Percentiles rank a stretch among this genome's conserved stretches.
Conservation (phyloP, 92 coral and sea anemone genomes). For the Plumapathes pennacea region DNA sequence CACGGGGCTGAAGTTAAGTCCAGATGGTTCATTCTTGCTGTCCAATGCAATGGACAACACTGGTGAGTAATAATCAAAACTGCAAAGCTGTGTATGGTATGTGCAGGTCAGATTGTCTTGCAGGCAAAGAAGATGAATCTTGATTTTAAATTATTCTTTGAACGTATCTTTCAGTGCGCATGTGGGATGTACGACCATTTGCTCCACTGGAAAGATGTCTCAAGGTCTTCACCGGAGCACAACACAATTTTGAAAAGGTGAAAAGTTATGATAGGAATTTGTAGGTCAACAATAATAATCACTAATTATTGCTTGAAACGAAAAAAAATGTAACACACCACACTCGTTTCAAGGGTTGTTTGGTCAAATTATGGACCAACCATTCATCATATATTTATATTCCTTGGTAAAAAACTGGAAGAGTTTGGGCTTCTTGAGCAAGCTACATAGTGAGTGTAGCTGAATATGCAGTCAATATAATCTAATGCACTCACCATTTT, state of each 20-base stretch:
- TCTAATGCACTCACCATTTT: too few relatives aligned
- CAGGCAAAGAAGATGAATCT: too few relatives aligned
- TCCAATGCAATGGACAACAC: conserved; percentile 98
- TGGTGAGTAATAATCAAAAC: conserved; percentile 46
- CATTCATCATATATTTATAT: too few relatives aligned
- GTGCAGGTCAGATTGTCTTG: too few relatives aligned
- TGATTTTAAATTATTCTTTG: neutral
- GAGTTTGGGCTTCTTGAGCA: too few relatives aligned
- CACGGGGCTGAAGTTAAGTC: conserved; percentile 87
- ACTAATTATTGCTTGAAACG: too few relatives aligned
- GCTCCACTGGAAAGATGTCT: conserved; percentile 97
- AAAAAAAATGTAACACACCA: too few relatives aligned
- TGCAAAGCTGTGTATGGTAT: neutral
- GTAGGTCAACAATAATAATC: too few relatives aligned
- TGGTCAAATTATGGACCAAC: too few relatives aligned
- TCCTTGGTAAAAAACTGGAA: too few relatives aligned
- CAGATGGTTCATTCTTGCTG: conserved; percentile 89
- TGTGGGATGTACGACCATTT: conserved; percentile 99
- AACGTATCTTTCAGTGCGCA: conserved; percentile 67
- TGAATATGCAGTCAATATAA: neutral
- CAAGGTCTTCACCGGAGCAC: conserved; percentile 94
- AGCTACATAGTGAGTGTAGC: too few relatives aligned
- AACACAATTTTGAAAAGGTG: conserved; percentile 98
- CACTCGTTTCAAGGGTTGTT: too few relatives aligned
- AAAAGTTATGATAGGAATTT: neutral